Conservation (phyloP, 2,888 invertebrate genomes). For the Sinopyrophorus schimmeli region DNA sequence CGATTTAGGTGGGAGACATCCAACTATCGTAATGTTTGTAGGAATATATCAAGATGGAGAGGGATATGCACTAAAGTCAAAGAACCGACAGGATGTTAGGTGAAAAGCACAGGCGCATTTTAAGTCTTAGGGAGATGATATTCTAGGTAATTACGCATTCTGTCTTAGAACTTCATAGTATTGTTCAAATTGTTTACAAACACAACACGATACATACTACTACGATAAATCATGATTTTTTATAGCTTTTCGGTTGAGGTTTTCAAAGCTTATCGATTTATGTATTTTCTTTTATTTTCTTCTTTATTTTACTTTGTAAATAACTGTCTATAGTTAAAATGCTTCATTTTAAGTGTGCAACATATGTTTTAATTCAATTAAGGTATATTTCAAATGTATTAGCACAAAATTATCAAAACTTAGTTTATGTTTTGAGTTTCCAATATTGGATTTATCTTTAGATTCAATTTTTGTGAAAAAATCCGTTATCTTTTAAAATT, state of each 20-base stretch:
- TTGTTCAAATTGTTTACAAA: conserved; percentile 41
- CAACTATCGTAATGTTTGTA: conserved; percentile 5
- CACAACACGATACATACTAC: conserved; percentile 30
- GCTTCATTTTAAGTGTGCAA: too few relatives aligned
- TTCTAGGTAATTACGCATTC: conserved; percentile 40
- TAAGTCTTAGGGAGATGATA: conserved; percentile 36
- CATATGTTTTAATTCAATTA: too few relatives aligned
- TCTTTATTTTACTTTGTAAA: too few relatives aligned
- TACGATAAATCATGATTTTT: conserved; percentile 6
- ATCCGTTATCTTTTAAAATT: too few relatives aligned
- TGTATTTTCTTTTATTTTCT: too few relatives aligned
- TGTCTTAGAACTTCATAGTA: conserved; percentile 26
- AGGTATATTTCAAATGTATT: too few relatives aligned
- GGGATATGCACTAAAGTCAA: conserved; percentile 38
- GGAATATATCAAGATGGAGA: conserved; percentile 19
- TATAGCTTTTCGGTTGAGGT: background rate
- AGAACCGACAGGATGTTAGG: conserved; percentile 42
- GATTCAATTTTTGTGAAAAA: too few relatives aligned
- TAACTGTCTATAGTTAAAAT: too few relatives aligned
- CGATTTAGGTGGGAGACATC: conserved; percentile 11
- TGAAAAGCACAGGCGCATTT: conserved; percentile 40
- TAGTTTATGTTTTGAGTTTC: too few relatives aligned
- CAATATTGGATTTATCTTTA: too few relatives aligned
- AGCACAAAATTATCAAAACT: too few relatives aligned
- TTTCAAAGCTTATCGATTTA: too few relatives aligned